These are phyloP conservation scores for Balanococcus diminutus DNA, from an alignment of 2,888 invertebrate species.

Conservation along the genomic window DNA sequence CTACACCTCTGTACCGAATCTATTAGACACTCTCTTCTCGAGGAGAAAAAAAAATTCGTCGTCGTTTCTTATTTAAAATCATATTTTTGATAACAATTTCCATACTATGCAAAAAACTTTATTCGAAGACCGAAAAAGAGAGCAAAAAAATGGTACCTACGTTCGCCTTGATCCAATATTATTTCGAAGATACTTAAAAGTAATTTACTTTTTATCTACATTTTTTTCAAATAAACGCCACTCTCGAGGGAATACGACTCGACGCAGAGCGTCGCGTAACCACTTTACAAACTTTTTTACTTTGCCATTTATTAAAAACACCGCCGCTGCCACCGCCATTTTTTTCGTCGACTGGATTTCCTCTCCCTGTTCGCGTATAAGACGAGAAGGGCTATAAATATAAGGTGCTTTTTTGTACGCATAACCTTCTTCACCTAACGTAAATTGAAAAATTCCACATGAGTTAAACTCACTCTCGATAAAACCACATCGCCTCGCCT, in stretches of 20 bases:
- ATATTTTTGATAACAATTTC: slow-evolving; percentile 7
- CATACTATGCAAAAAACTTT: neutral
- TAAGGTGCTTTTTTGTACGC: neutral
- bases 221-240: slow-evolving; percentile 44
- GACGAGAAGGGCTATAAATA: neutral
- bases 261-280: neutral
- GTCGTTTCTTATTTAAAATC: slow-evolving; percentile 10
- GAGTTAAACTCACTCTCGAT: slow-evolving; percentile 6
- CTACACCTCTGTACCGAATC: too few species aligned
- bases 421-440: neutral
- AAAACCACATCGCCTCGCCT: neutral
- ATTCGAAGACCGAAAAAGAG: neutral
- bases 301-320: slow-evolving; percentile 4
- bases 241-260: slow-evolving; percentile 12
- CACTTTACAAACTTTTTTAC: slow-evolving; percentile 25
- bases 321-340: neutral
- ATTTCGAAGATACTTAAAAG: slow-evolving; percentile 46
- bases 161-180: neutral
- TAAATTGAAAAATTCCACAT: slow-evolving; percentile 29
- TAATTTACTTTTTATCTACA: slow-evolving; percentile 49
- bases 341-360: neutral
- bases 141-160: neutral
- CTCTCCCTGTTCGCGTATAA: neutral
- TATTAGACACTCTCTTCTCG: neutral
- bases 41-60: neutral